phyloP scores from a whole-genome alignment of 35 echinoderm and acorn worm species.

The Apostichopus californicus region DNA sequence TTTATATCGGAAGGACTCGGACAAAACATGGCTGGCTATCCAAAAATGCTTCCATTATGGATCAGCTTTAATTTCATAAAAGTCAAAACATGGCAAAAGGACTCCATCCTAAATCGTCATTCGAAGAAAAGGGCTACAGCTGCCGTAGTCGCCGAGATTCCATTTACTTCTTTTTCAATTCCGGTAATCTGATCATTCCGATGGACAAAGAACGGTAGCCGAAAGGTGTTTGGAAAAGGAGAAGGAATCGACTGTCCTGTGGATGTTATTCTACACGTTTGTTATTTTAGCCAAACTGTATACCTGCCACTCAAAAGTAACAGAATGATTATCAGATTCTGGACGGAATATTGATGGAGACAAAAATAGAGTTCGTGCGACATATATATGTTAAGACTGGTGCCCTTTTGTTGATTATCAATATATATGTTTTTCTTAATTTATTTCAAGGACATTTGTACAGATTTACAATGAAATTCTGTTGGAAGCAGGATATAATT shows the following conservation, averaged over 20 bases:
- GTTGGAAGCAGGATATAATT: no score
- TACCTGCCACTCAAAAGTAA: neutral
- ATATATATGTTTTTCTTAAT: no score
- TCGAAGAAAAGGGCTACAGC: no score
- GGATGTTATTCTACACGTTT: neutral
- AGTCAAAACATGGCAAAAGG: no score
- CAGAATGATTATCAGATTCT: neutral
- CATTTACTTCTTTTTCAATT: neutral
- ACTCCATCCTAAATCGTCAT: no score
- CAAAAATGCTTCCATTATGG: no score
- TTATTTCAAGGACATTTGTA: no score
- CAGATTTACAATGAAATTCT: no score
- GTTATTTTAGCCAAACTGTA: conserved; percentile 18
- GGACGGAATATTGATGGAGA: neutral
- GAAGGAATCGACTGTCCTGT: neutral
- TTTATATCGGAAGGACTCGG: no score
- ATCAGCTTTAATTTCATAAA: no score
- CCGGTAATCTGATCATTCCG: conserved; percentile 8
- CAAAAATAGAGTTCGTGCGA: neutral
- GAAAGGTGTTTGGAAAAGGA: neutral
- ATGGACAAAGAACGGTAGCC: neutral
- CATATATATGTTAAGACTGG: neutral
- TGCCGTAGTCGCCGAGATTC: neutral
- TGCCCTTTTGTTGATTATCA: no score
- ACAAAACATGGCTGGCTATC: no score